Percentiles rank a stretch among this genome's conserved stretches.
Evolutionary conservation across 2,888 invertebrate species (phyloP).

Genomic region (Sylvicola cinctus): DNA sequence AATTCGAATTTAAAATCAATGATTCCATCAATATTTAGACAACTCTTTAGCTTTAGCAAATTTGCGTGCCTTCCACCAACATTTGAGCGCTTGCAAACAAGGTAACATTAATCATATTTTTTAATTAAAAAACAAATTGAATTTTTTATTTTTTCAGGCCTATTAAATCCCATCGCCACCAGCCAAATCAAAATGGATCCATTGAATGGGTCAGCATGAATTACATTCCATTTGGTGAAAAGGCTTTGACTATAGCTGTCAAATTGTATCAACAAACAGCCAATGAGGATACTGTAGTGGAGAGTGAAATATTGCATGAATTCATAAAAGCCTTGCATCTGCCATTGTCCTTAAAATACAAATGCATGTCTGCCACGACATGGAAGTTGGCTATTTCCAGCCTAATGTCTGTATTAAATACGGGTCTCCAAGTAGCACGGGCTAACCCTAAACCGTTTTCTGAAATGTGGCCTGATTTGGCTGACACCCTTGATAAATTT

Average conservation of each 20-base stretch:
- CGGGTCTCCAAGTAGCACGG: slow-evolving; percentile 73
- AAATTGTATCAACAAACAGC: slow-evolving; percentile 56
- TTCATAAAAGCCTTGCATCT: slow-evolving; percentile 43
- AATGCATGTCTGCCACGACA: slow-evolving; percentile 55
- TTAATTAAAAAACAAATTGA: slow-evolving; percentile 9
- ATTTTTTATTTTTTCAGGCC: slow-evolving; percentile 2
- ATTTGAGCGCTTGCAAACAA: slow-evolving; percentile 32
- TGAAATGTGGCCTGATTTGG: slow-evolving; percentile 72
- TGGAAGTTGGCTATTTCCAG: slow-evolving; percentile 69
- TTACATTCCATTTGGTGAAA: slow-evolving; percentile 72
- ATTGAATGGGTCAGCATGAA: slow-evolving; percentile 61
- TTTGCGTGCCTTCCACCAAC: slow-evolving; percentile 47
- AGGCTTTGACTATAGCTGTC: slow-evolving; percentile 50
- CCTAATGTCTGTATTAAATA: slow-evolving; percentile 54
- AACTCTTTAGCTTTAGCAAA: slow-evolving; percentile 41
- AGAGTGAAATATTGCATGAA: slow-evolving; percentile 47
- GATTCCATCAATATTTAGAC: slow-evolving; percentile 44
- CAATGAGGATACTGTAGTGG: slow-evolving; percentile 45
- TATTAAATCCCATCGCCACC: slow-evolving; percentile 5
- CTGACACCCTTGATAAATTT: slow-evolving; percentile 72
- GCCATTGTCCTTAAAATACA: slow-evolving; percentile 60
- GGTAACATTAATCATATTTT: slow-evolving; percentile 20
- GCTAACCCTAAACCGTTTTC: slow-evolving; percentile 50
- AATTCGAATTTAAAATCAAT: slow-evolving; percentile 36
- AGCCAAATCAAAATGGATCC: slow-evolving; percentile 20